Evolutionary conservation across 2,797 vertebrate genomes (phyloP).

Genomic region (Leucoraja ocellata): DNA sequence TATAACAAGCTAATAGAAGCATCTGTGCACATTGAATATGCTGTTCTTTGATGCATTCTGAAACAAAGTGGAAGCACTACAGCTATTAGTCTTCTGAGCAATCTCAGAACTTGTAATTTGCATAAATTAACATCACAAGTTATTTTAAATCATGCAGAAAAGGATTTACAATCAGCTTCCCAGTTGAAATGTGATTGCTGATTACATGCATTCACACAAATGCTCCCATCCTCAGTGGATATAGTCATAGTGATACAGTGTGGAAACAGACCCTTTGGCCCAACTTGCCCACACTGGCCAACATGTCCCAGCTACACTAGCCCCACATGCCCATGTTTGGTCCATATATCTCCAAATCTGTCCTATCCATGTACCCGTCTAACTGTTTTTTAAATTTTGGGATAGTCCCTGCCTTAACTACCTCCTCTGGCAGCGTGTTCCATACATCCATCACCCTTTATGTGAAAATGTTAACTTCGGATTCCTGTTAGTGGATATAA

Average conservation of each 20-base stretch:
- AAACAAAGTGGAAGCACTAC: not conserved
- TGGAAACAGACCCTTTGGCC: too few species aligned
- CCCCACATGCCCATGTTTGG: too few species aligned
- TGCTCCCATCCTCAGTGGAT: not conserved
- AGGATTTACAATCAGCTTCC: constrained; percentile 7
- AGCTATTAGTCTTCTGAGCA: not conserved
- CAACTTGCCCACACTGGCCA: too few species aligned
- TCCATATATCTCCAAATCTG: too few species aligned
- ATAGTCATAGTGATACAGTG: too few species aligned
- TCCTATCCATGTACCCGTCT: too few species aligned
- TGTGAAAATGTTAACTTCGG: too few species aligned
- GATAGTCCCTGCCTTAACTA: too few species aligned
- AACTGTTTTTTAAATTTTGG: too few species aligned
- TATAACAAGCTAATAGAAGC: not conserved
- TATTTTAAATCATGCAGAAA: constrained; percentile 25
- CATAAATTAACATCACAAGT: constrained; percentile 19
- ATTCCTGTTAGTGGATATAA: not conserved
- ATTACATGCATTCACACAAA: constrained; percentile 15
- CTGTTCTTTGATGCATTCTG: not conserved
- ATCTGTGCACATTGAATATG: not conserved
- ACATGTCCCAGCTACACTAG: too few species aligned
- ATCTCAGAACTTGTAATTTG: constrained; percentile 12
- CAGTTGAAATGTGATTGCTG: constrained; percentile 19
- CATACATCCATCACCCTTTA: too few species aligned
- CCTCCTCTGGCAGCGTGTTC: too few species aligned